Conservation (phyloP, 1,140 invertebrate genomes). For the Trigoniulus corallinus region DNA sequence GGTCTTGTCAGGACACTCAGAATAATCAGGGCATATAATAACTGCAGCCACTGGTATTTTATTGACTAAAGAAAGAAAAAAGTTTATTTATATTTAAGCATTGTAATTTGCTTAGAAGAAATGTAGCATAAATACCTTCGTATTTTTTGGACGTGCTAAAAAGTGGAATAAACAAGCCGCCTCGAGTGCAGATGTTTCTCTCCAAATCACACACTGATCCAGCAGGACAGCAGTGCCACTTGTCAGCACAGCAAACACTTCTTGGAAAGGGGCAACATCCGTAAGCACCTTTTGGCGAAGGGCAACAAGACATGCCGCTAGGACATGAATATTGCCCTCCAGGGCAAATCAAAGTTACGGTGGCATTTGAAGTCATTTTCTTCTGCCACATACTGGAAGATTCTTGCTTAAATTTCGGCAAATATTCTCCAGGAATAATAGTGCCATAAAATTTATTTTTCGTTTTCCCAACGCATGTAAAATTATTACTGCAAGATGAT, state of each 20-base stretch:
- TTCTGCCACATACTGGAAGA: no score
- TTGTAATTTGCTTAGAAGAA: not conserved
- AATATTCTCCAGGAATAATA: no score
- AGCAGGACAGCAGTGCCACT: slow-evolving; percentile 20
- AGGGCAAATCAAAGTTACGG: not conserved
- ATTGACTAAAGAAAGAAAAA: not conserved
- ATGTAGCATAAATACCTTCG: no score
- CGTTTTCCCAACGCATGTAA: no score
- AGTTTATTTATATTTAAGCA: not conserved
- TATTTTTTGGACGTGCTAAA: no score
- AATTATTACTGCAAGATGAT: not conserved
- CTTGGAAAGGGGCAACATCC: slow-evolving; percentile 9
- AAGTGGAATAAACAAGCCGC: not conserved
- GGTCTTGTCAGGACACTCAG: slow-evolving; percentile 12
- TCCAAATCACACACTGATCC: slow-evolving; percentile 16
- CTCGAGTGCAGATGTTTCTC: not conserved
- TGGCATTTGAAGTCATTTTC: not conserved
- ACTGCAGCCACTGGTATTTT: not conserved
- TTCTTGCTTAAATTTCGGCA: no score
- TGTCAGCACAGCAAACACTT: slow-evolving; percentile 22
- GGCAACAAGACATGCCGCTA: not conserved
- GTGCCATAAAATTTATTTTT: no score
- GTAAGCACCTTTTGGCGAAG: not conserved
- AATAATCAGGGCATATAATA: slow-evolving; percentile 15
- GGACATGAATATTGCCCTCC: not conserved